Evolutionary conservation across 1,140 invertebrate genomes (phyloP), one percentile per base, ranked within the genome.

Genomic region (Bombus pyrosoma): DNA sequence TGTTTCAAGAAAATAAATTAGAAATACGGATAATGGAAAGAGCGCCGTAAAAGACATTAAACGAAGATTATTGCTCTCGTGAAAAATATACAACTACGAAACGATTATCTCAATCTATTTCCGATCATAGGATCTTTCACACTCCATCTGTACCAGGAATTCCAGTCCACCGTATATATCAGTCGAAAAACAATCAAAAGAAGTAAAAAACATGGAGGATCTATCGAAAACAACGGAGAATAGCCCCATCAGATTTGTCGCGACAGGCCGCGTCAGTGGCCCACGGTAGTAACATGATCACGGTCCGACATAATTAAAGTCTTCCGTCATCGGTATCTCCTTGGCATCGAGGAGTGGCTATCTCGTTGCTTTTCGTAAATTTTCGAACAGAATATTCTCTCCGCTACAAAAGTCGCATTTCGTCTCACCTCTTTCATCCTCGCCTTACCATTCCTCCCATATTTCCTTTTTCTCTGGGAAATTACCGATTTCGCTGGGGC

Each of bases 251-350:
- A 62, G 77, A 80, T 81, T 73, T 53, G 41, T 80, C 57, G 43
- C 12, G 77, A 64, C 66, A 64, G 69, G 32, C 68, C 22, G 43
- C 75, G 47, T 57, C 77, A 59, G 68, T 72, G 81, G 77, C 47
- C 74, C 82, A 15, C 76, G 62, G 28, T 41, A 72, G 74, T 73
- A 84, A 84, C 39, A 84, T 37, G 82, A 84, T 84, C 82, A 84
- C 82, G 82, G 82, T 84, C 74, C 57, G 79, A 81, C 81, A 87
- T 89, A 91, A 91, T 89, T 91, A 84, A 89, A 87, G 88, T 89
- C 84, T 77, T 91, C 90, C 84, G 87, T 89, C 88, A 88, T 62
- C 90, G 79, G 73, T 88, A 88, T 89, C 88, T 82, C 64, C 57
- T 22, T 15, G 15, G 22, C 83, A 87, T 88, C 87, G 53, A 77